Evolutionary conservation across 2,888 invertebrate genomes (phyloP).

Genomic region (Synanthedon formicaeformis): DNA sequence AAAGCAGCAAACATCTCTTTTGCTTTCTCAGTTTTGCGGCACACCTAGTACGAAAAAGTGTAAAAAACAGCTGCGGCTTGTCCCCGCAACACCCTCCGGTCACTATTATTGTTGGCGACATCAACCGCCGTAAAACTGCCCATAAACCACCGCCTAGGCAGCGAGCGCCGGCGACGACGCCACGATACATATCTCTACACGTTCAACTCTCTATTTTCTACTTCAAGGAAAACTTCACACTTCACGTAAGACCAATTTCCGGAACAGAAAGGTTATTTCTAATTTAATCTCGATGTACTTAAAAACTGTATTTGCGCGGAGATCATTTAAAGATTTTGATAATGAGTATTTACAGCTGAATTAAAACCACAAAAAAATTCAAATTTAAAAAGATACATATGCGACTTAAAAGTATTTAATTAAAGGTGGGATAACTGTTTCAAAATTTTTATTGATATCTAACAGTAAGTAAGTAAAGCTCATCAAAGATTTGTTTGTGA

Average conservation of each 20-base stretch:
- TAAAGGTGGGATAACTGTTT: too few species aligned
- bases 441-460: too few species aligned
- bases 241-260: not conserved
- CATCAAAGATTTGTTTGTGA: too few species aligned
- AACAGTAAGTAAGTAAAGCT: too few species aligned
- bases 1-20: conserved; percentile 17
- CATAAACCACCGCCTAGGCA: conserved; percentile 39
- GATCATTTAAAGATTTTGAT: too few species aligned
- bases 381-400: too few species aligned
- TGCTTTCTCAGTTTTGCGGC: conserved; percentile 31
- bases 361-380: too few species aligned
- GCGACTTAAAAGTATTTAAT: too few species aligned
- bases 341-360: too few species aligned
- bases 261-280: too few species aligned
- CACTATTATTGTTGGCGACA: conserved; percentile 49
- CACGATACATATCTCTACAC: conserved; percentile 32
- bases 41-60: conserved; percentile 50
- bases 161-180: conserved; percentile 7
- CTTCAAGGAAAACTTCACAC: not conserved
- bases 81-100: conserved; percentile 50
- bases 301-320: too few species aligned
- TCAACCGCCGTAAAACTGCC: conserved; percentile 47
- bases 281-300: too few species aligned
- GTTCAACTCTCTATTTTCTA: conserved; percentile 35
- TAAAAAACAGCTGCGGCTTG: conserved; percentile 74